Evolutionary conservation across 2,888 invertebrate species (phyloP), one percentile per base, ranked within the genome.

Genomic region (Drosophila nr. perissopoda): DNA sequence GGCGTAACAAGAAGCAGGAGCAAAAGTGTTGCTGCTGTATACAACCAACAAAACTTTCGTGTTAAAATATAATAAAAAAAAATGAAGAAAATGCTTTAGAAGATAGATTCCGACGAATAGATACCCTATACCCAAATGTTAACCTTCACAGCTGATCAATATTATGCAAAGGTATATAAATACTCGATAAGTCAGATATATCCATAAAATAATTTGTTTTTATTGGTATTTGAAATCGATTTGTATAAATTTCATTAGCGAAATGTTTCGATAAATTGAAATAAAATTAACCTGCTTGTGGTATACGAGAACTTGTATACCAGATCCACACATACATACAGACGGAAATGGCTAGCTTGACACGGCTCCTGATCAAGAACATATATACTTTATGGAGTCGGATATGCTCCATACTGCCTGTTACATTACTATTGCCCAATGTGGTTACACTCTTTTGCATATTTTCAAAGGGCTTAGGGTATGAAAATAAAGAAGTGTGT

Each of bases 11-110:
- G 33, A 56, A 61, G 51, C 53, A 48, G 61, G 29, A 80, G 59
- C 58, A 61, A 45, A 34, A 51, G 36, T 40, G 58, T 42, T 60
- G 25, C 51, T 52, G 31, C 83, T 75, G 77, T 69, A 74, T 65
- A 80, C 74, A 66, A 63, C 83, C 73, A 80, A 80, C 81, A 74
- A 80, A 87, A 88, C 59, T 85, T 85, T 85, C 64, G 70, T 81
- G 73, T 65, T 77, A 73, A 81, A 80, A 85, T 79, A 38, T 56
- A 56, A 38, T 29, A n/a, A 5, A 51, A 5, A 51, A 38, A 27
- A 16, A 10, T 2, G 11, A 42, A 18, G 16, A 64, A 65, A 45
- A 2, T 25, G 25, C 4, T 16, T 25, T 8, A 8, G 16, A 45
- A 16, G 2, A 45, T 25, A 25, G 45, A 25, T 25, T 8, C 7